A percentile compares a stretch with the other conserved stretches of the same genome.
These are phyloP conservation scores for Oxytorus armatus DNA, from an alignment of 2,888 invertebrate genomes.

Conservation along the genomic window DNA sequence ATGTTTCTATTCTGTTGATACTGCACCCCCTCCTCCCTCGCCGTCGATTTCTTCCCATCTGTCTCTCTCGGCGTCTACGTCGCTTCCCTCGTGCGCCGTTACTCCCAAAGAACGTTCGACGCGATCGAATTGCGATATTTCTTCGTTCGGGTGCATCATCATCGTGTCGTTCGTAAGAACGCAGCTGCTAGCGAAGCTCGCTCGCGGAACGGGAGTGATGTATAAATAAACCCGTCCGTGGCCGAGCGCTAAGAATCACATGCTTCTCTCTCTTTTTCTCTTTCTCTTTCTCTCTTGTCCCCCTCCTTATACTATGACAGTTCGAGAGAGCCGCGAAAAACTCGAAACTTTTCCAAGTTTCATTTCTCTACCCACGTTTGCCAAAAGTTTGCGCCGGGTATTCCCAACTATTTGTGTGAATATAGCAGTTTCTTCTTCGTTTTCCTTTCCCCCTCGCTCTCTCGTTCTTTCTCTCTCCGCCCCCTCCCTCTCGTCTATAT, in stretches of 20 bases:
- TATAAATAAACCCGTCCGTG: slow-evolving; percentile 65
- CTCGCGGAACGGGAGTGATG: slow-evolving; percentile 51
- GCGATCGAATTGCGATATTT: slow-evolving; percentile 59
- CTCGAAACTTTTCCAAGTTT: slow-evolving; percentile 15
- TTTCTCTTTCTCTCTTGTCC: slow-evolving; percentile 37
- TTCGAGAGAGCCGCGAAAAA: slow-evolving; percentile 53
- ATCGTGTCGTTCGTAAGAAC: slow-evolving; percentile 22
- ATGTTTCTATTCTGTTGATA: slow-evolving; percentile 52
- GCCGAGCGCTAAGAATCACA: slow-evolving; percentile 16
- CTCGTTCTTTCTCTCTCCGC: neutral
- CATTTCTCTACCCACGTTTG: slow-evolving; percentile 27
- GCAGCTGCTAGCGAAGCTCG: slow-evolving; percentile 42
- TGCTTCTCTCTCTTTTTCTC: slow-evolving; percentile 29
- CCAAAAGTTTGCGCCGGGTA: slow-evolving; percentile 26
- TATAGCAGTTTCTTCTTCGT: slow-evolving; percentile 18
- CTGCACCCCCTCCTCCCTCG: neutral
- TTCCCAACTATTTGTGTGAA: slow-evolving; percentile 33
- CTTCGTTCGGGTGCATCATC: slow-evolving; percentile 51
- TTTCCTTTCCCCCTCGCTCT: slow-evolving; percentile 4
- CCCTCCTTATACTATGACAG: slow-evolving; percentile 50
- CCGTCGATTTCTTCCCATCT: slow-evolving; percentile 22
- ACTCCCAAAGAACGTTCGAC: slow-evolving; percentile 2
- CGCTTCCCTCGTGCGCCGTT: neutral
- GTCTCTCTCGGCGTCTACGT: neutral
- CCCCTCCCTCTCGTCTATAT: slow-evolving; percentile 16